These are phyloP conservation scores for Drosophila neocordata DNA, from an alignment of 1,140 invertebrate genomes.

Conservation along the genomic window DNA sequence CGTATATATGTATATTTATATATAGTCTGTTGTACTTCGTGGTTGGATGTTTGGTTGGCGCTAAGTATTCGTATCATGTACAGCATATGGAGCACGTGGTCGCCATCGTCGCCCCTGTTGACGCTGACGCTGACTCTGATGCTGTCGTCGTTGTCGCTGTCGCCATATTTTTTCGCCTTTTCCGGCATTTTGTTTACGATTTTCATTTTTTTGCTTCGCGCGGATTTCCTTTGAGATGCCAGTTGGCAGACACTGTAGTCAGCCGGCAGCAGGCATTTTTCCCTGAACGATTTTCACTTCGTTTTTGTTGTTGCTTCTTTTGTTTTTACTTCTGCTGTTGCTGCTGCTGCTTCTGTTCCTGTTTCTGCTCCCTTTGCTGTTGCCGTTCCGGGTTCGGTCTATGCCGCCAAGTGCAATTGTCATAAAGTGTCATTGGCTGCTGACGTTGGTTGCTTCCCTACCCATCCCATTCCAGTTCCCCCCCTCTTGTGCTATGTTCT, in stretches of 20 bases:
- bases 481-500: background rate
- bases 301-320: conserved; percentile 54
- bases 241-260: conserved; percentile 48
- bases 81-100: conserved; percentile 69
- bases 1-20: background rate
- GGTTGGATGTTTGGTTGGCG: conserved; percentile 5
- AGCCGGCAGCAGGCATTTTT: conserved; percentile 53
- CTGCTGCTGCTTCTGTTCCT: conserved; percentile 14
- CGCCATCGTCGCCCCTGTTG: conserved; percentile 13
- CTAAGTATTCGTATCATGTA: conserved; percentile 41
- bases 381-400: conserved; percentile 31
- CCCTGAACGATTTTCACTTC: conserved; percentile 76
- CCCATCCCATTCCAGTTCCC: background rate
- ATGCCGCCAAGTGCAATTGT: conserved; percentile 78
- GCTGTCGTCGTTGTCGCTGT: conserved; percentile 35
- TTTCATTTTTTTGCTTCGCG: conserved; percentile 45
- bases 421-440: conserved; percentile 81
- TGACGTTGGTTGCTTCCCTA: conserved; percentile 43
- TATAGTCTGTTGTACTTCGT: conserved; percentile 16
- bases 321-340: conserved; percentile 38
- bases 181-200: conserved; percentile 80
- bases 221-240: conserved; percentile 68
- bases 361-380: conserved; percentile 21
- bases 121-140: conserved; percentile 12
- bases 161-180: conserved; percentile 75